Percentiles rank a stretch among this genome's conserved stretches.
Evolutionary conservation across 1,140 invertebrate species (phyloP).

Genomic region (Anoplolepis gracilipes): DNA sequence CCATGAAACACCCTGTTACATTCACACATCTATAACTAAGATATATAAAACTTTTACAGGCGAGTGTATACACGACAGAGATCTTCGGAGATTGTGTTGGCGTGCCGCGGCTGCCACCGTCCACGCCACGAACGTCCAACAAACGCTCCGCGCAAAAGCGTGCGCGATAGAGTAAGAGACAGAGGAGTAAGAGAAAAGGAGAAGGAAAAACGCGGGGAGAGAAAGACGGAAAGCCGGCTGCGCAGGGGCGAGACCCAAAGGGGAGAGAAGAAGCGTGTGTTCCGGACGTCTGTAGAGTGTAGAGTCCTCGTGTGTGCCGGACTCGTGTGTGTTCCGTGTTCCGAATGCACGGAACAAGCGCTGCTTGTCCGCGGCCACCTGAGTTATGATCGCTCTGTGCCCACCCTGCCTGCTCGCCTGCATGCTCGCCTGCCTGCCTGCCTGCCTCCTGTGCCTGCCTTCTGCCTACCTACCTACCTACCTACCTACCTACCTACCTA

Average conservation of each 20-base stretch:
- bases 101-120: conserved; percentile 76
- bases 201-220: conserved; percentile 16
- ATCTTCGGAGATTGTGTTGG: conserved; percentile 69
- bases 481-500: conserved; percentile 59
- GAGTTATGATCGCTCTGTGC: conserved; percentile 82
- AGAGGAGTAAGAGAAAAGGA: conserved; percentile 16
- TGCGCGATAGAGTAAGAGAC: conserved; percentile 50
- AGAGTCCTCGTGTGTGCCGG: conserved; percentile 67
- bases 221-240: conserved; percentile 37
- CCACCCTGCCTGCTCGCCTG: conserved; percentile 76
- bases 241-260: conserved; percentile 2
- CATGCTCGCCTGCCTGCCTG: conserved; percentile 43
- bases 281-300: conserved; percentile 56
- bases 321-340: conserved; percentile 81
- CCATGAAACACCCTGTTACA: conserved; percentile 2
- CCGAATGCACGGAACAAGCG: conserved; percentile 82
- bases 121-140: conserved; percentile 70
- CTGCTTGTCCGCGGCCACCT: conserved; percentile 81
- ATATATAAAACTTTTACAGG: conserved; percentile 59
- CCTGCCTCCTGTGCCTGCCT: conserved; percentile 36
- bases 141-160: conserved; percentile 59
- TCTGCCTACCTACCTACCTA: conserved; percentile 51
- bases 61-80: conserved; percentile 69
- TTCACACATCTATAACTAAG: no score
- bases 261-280: conserved; percentile 59